Percentiles rank a stretch among this genome's conserved stretches.
phyloP scores from a whole-genome alignment of 1,140 invertebrate species.

The Drosophila cardini region DNA sequence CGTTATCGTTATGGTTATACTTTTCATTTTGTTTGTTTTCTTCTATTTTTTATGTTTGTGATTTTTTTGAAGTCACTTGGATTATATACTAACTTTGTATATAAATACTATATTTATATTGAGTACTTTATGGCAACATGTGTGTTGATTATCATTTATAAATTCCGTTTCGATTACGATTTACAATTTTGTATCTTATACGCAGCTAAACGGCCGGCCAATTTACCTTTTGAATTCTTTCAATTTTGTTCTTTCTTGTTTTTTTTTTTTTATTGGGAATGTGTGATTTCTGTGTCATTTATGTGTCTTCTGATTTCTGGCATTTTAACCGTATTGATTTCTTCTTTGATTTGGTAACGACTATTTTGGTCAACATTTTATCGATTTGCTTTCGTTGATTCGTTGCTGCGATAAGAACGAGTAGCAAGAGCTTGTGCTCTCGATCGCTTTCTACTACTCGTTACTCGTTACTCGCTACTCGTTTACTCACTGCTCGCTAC shows the following conservation, averaged over 20 bases:
- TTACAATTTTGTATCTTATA: slow-evolving; percentile 31
- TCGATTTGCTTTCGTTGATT: slow-evolving; percentile 9
- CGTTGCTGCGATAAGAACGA: neutral
- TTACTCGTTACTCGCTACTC: slow-evolving; percentile 23
- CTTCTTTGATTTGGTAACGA: neutral
- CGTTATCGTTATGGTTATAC: slow-evolving; percentile 27
- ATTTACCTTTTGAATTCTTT: slow-evolving; percentile 7
- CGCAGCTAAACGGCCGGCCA: slow-evolving; percentile 39
- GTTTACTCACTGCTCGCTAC: slow-evolving; percentile 11
- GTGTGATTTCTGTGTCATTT: slow-evolving; percentile 12
- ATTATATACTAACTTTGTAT: slow-evolving; percentile 18
- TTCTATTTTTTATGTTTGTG: slow-evolving; percentile 19
- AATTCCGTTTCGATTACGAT: slow-evolving; percentile 17
- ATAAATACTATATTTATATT: slow-evolving; percentile 29
- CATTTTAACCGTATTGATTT: slow-evolving; percentile 5
- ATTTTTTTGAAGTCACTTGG: slow-evolving; percentile 26
- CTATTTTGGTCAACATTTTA: neutral
- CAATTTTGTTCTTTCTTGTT: slow-evolving; percentile 4
- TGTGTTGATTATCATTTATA: slow-evolving; percentile 24
- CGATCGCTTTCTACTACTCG: slow-evolving; percentile 1
- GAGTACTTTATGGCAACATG: slow-evolving; percentile 8
- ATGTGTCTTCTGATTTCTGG: neutral
- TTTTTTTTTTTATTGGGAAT: neutral
- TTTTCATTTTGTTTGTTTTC: slow-evolving; percentile 6
- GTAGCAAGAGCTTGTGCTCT: neutral